Conservation (phyloP, 2,113 vertebrate species). For the Megaleporinus macrocephalus region DNA sequence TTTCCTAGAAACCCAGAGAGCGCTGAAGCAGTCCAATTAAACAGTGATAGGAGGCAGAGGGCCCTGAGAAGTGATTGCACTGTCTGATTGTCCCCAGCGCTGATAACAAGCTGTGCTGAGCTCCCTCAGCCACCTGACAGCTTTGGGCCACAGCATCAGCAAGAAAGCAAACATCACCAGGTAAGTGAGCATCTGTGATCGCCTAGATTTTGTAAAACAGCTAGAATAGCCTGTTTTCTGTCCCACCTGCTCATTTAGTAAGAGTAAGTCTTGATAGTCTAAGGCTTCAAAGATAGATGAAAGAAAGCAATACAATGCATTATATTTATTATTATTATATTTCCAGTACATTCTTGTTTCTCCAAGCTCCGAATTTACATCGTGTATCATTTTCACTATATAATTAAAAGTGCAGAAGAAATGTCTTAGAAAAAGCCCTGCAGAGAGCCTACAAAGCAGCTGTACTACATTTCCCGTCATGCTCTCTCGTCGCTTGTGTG, state of each 20-base stretch:
- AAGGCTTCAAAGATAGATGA: background rate
- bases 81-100: conserved; percentile 12
- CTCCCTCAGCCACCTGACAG: background rate
- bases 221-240: background rate
- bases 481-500: conserved; percentile 52
- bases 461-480: conserved; percentile 60
- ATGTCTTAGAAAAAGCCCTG: background rate
- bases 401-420: background rate
- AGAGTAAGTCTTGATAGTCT: no score
- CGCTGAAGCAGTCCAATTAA: conserved; percentile 45
- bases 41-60: conserved; percentile 6
- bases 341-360: background rate
- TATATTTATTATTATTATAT: background rate
- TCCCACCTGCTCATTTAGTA: no score
- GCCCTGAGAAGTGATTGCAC: conserved; percentile 7
- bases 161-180: conserved; percentile 14
- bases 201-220: background rate
- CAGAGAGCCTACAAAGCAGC: background rate
- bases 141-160: background rate
- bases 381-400: background rate
- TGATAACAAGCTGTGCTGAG: conserved; percentile 35
- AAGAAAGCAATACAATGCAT: background rate
- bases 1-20: conserved; percentile 47
- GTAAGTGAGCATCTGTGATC: conserved; percentile 24
- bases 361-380: no score